A percentile compares a stretch with the other conserved stretches of the same genome.
Conservation (phyloP, 2,113 vertebrate genomes). For the Callocephalon fimbriatum region DNA sequence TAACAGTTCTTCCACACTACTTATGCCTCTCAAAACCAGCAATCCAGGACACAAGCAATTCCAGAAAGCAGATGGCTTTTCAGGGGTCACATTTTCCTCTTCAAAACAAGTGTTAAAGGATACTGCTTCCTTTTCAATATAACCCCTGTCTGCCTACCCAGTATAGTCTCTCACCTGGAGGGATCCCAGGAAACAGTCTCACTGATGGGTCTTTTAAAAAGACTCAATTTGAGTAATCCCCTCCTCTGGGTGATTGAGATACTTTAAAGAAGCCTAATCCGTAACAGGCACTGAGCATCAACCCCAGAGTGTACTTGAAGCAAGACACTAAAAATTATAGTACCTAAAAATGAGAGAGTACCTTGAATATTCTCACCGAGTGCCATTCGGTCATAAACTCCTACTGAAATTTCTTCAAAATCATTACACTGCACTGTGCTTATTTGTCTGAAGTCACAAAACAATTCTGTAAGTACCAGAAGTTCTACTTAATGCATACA, state of each 20-base stretch:
- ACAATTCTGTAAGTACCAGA: background rate
- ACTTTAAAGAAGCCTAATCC: background rate
- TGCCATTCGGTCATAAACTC: fast-evolving
- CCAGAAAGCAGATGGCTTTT: background rate
- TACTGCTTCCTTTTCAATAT: background rate
- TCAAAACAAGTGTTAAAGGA: background rate
- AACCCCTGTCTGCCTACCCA: background rate
- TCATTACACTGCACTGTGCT: background rate
- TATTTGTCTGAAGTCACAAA: background rate
- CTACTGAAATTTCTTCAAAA: background rate
- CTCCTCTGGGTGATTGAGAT: background rate
- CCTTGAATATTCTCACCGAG: background rate
- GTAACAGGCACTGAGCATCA: background rate
- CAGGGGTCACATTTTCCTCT: background rate
- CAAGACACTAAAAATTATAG: background rate
- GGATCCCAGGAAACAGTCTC: background rate
- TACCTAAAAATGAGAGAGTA: background rate
- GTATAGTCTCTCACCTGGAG: background rate
- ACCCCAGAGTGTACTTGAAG: background rate
- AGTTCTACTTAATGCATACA: background rate
- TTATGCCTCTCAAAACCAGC: background rate
- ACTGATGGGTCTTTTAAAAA: background rate
- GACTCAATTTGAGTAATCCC: background rate
- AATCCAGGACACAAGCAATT: background rate
- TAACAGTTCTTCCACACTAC: background rate